Base-by-base conservation (phyloP, 2,797 vertebrate species). In the Saxicola maurus region DNA sequence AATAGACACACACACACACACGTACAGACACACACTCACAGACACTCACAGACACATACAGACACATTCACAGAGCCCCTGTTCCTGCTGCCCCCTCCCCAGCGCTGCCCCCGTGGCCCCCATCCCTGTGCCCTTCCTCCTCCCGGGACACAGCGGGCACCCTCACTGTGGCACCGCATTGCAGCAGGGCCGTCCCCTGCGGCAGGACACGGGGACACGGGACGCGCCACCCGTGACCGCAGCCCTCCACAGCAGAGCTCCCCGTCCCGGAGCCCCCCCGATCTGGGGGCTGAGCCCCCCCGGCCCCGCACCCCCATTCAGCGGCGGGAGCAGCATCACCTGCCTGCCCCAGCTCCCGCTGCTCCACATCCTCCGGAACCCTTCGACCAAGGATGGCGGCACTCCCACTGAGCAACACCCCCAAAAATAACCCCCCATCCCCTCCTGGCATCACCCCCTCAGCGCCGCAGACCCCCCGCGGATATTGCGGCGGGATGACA, bases 161-260 rank as follows among this genome's bases (percentile, higher is more conserved):
- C 37, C 43, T 49, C 49, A 20, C 51, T 31, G 73, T 77, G 73
- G 49, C 57, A 64, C 82, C 30, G 94, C 94, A 95, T 27, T 95
- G 94, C 94, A 92, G 91, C 78, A 73, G 23, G 10, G 42, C 38
- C 40, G 83, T 55, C 90, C 94, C 90, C 92, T 89, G 83, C 31
- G 10, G 75, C 69, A 56, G 89, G 71, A 61, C 77, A 24, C 46
- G 43, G 84, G 43, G 17, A 76, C 59, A 2, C 35, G 43, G 84
- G 48, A 84, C 37, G 9, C 1, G 43, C 9, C 64, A 60, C 56
- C 20, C 20, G 20, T 31, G 89, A 76, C 71, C 11, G 14, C 15
- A 12, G 48, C 24, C 20, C 38, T 38, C 2, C 65, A 18, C 38
- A 52, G 17, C 30, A 43, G 24, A 55, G 38, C 10, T 35, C 31